Percentiles rank a stretch among this genome's conserved stretches.
phyloP scores from a whole-genome alignment of 2,797 vertebrate genomes.

The Lerista edwardsae region DNA sequence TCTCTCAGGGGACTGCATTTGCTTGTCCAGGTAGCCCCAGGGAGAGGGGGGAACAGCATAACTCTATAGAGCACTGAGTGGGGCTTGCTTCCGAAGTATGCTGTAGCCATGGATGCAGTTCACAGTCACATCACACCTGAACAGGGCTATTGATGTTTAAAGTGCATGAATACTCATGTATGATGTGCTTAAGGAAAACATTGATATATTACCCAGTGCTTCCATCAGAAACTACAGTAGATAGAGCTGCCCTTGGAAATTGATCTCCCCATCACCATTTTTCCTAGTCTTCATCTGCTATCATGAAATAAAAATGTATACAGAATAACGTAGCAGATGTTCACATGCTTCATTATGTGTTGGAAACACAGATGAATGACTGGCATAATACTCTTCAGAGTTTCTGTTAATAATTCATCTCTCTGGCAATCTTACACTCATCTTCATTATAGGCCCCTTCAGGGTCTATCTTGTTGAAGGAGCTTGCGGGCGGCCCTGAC shows the following conservation, averaged over 20 bases:
- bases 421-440: constrained; percentile 1
- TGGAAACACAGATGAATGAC: background rate
- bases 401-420: constrained; percentile 41
- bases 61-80: no score
- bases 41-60: no score
- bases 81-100: no score
- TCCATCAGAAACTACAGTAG: background rate
- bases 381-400: background rate
- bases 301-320: background rate
- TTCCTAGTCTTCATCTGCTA: background rate
- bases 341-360: background rate
- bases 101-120: no score
- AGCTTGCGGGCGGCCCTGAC: constrained; percentile 30
- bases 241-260: constrained; percentile 7
- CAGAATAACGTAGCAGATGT: constrained; percentile 27
- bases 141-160: background rate
- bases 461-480: constrained; percentile 36
- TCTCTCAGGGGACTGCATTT: no score
- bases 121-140: no score
- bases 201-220: background rate
- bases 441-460: constrained; percentile 14
- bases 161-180: background rate
- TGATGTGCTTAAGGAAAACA: background rate
- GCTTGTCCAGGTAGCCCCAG: no score
- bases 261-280: background rate